Evolutionary conservation across 2,888 invertebrate genomes (phyloP).

Genomic region (Caenorhabditis parvicauda): DNA sequence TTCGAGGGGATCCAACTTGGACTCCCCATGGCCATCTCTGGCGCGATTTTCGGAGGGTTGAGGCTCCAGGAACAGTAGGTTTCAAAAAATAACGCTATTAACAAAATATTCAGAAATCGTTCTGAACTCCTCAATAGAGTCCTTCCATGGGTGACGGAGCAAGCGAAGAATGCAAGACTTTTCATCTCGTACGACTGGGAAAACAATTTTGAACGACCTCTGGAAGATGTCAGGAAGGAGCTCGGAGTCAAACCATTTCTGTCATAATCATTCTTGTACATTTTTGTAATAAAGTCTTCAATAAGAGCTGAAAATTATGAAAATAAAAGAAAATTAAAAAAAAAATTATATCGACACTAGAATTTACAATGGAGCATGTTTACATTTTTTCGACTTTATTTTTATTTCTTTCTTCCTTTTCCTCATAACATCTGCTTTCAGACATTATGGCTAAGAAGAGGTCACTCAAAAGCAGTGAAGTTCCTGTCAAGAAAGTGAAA

Average conservation of each 20-base stretch:
- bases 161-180: conserved; percentile 45
- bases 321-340: too few relatives aligned
- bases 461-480: too few relatives aligned
- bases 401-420: too few relatives aligned
- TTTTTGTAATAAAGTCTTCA: too few relatives aligned
- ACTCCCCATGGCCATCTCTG: conserved; percentile 91
- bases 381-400: too few relatives aligned
- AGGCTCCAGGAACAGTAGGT: conserved; percentile 78
- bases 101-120: conserved; percentile 41
- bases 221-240: conserved; percentile 41
- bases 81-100: neutral
- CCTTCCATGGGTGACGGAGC: conserved; percentile 54
- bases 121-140: conserved; percentile 36
- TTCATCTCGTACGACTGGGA: conserved; percentile 57
- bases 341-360: too few relatives aligned
- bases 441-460: too few relatives aligned
- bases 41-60: conserved; percentile 86
- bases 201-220: conserved; percentile 43
- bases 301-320: too few relatives aligned
- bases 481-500: too few relatives aligned
- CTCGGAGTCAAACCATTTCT: conserved; percentile 71
- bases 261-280: too few relatives aligned
- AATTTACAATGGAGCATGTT: too few relatives aligned
- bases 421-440: too few relatives aligned
- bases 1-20: conserved; percentile 91